Percentiles rank a stretch among this genome's conserved stretches.
These are phyloP conservation scores for Corvus cornix DNA, from an alignment of 2,113 vertebrate species.

Conservation along the genomic window DNA sequence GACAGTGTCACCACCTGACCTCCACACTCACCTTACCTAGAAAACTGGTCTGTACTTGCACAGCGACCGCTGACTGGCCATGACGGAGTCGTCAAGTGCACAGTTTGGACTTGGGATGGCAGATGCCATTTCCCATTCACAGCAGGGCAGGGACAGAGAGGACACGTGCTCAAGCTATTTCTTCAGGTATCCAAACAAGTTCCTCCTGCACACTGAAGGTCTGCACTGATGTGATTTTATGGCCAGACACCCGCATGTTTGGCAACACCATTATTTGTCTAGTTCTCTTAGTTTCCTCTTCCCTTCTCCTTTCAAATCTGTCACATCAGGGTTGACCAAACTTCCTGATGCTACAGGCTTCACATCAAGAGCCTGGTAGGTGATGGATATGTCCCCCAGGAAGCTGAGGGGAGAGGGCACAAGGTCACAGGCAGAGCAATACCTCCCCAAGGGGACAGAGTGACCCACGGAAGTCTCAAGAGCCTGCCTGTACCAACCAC, in stretches of 20 bases:
- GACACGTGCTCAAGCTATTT: not conserved
- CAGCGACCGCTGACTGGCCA: not conserved
- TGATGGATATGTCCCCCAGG: not conserved
- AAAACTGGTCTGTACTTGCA: not conserved
- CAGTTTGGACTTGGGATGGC: not conserved
- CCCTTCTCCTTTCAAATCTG: not conserved
- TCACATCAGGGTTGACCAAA: constrained; percentile 4
- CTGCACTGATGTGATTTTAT: not conserved
- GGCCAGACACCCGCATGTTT: not conserved
- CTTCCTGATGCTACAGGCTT: constrained; percentile 8
- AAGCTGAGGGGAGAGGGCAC: not conserved
- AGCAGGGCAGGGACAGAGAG: not conserved
- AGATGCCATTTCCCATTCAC: not conserved
- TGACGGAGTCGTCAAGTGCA: not conserved
- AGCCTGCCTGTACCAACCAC: not conserved
- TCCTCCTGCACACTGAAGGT: not conserved
- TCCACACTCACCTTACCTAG: accelerated
- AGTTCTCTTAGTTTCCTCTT: not conserved
- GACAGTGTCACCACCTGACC: not conserved
- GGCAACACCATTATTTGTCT: not conserved
- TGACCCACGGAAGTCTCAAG: not conserved
- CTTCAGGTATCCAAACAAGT: not conserved
- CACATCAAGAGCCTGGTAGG: not conserved
- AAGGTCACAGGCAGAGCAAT: not conserved
- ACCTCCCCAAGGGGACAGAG: not conserved